Evolutionary conservation across 1,140 invertebrate species (phyloP).

Genomic region (Acromyrmex heyeri): DNA sequence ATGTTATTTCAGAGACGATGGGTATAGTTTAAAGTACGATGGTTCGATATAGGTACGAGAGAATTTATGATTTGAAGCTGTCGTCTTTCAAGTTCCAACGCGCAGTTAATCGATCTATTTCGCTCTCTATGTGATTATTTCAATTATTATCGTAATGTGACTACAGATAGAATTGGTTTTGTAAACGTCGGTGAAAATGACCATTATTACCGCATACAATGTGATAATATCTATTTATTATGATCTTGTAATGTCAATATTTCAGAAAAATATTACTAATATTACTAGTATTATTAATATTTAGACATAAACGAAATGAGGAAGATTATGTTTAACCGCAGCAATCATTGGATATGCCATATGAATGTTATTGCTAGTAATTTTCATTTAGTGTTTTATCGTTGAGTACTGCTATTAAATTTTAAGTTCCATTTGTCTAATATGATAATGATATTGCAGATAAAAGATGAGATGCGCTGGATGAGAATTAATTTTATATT

Average conservation of each 20-base stretch:
- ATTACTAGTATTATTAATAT: neutral
- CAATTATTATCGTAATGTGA: neutral
- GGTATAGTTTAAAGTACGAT: slow-evolving; percentile 53
- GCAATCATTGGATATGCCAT: neutral
- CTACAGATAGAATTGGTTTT: neutral
- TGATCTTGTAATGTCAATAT: neutral
- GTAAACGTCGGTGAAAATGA: neutral
- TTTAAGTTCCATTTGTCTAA: neutral
- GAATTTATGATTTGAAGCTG: slow-evolving; percentile 40
- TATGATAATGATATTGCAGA: slow-evolving; percentile 3
- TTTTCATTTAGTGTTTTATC: neutral
- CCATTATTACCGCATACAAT: neutral
- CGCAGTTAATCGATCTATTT: neutral
- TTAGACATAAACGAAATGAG: neutral
- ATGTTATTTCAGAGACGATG: slow-evolving; percentile 69
- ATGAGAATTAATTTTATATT: slow-evolving; percentile 24
- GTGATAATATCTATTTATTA: neutral
- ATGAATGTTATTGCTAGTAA: no score
- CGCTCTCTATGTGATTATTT: slow-evolving; percentile 21
- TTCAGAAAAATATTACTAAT: neutral
- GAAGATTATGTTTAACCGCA: neutral
- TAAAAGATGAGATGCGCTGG: neutral
- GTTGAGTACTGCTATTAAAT: neutral
- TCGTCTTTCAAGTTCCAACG: neutral
- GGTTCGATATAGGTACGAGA: slow-evolving; percentile 4